Percentiles rank a stretch among this genome's conserved stretches.
Conservation (phyloP, 2,113 vertebrate genomes). For the Psammodynastes pulverulentus region DNA sequence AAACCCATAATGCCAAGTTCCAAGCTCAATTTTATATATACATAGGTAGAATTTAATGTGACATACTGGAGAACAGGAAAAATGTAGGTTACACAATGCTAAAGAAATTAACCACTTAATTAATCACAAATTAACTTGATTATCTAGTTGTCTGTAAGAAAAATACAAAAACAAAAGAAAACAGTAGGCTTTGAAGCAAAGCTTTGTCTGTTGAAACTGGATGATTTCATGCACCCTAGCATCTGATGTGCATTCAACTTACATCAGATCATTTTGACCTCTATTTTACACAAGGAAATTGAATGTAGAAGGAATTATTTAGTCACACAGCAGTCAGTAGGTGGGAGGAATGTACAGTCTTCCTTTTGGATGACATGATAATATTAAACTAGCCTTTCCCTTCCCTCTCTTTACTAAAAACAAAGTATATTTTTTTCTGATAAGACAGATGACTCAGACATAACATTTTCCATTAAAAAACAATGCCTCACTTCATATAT, state of each 20-base stretch:
- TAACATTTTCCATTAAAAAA: neutral
- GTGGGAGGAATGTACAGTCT: neutral
- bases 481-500: neutral
- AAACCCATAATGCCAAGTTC: neutral
- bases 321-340: neutral
- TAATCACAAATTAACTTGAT: conserved; percentile 29
- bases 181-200: conserved; percentile 6
- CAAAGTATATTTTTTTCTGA: neutral
- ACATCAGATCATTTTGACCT: neutral
- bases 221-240: conserved; percentile 27
- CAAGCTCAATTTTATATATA: neutral
- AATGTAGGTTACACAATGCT: conserved; percentile 28
- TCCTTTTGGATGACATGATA: neutral
- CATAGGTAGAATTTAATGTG: neutral
- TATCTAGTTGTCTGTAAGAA: conserved; percentile 40
- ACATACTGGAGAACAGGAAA: conserved; percentile 10
- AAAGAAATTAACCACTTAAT: neutral
- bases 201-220: conserved; percentile 13
- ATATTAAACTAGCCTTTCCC: neutral
- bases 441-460: neutral
- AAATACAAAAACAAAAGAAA: conserved; percentile 26
- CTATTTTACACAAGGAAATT: neutral
- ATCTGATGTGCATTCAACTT: neutral
- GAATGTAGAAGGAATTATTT: neutral
- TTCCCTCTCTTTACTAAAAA: neutral